phyloP scores from a whole-genome alignment of 2,888 invertebrate species.

The Elysia crispata region DNA sequence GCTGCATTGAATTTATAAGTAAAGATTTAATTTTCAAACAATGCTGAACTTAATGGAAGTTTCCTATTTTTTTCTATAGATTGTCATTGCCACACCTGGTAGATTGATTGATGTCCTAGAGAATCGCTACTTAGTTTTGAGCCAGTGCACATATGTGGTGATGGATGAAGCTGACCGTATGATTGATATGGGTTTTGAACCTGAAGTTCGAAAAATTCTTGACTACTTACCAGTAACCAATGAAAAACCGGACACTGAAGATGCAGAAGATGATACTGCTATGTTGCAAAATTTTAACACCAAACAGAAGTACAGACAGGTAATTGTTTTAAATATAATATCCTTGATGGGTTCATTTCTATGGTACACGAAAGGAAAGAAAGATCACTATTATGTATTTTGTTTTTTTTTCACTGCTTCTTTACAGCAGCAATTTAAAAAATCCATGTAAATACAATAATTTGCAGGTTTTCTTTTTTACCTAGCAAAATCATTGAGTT shows the following conservation, averaged over 20 bases:
- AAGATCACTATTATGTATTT: too few relatives aligned
- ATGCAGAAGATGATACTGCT: conserved; percentile 95
- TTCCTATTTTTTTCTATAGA: conserved; percentile 79
- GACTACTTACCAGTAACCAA: conserved; percentile 99
- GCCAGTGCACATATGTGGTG: conserved; percentile 98
- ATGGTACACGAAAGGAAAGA: too few relatives aligned
- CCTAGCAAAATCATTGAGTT: too few relatives aligned
- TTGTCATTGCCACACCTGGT: conserved; percentile 99
- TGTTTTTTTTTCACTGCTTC: too few relatives aligned
- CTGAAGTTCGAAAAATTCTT: conserved; percentile 95
- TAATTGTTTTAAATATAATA: conserved; percentile 66
- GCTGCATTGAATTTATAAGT: not conserved
- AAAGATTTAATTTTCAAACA: not conserved
- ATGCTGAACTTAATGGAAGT: not conserved
- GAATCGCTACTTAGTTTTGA: conserved; percentile 96
- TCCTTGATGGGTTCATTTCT: too few relatives aligned
- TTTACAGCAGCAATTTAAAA: too few relatives aligned
- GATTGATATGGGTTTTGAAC: conserved; percentile 99
- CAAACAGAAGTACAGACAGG: conserved; percentile 96
- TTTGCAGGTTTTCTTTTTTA: too few relatives aligned
- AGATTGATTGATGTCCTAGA: conserved; percentile 98
- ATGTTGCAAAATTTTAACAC: conserved; percentile 95
- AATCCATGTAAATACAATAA: too few relatives aligned
- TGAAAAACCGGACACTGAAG: conserved; percentile 97
- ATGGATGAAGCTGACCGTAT: conserved; percentile 94